Conservation (phyloP, 2,797 vertebrate genomes). For the Acropternis orthonyx region DNA sequence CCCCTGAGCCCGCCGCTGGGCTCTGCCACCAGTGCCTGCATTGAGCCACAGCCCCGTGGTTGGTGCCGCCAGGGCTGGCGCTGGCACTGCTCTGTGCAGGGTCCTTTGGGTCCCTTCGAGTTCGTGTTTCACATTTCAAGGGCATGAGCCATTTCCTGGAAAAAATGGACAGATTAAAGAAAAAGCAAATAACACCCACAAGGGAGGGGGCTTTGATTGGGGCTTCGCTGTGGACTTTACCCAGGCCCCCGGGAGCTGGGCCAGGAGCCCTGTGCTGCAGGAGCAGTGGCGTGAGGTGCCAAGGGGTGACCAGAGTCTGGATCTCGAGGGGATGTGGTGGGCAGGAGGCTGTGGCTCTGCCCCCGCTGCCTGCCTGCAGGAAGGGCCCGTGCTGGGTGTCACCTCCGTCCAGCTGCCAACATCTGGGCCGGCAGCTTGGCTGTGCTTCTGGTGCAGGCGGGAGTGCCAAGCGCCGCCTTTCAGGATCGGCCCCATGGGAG, state of each 20-base stretch:
- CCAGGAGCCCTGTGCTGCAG: not conserved
- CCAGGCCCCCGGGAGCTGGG: not conserved
- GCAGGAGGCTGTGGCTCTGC: not conserved
- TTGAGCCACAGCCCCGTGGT: not conserved
- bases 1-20: not conserved
- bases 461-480: conserved; percentile 64
- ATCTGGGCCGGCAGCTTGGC: conserved; percentile 75
- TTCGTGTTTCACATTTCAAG: conserved; percentile 63
- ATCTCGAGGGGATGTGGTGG: fast-evolving
- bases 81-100: not conserved
- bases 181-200: conserved; percentile 37
- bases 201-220: not conserved
- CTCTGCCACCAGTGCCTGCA: not conserved
- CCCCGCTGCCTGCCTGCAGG: not conserved
- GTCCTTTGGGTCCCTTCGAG: not conserved
- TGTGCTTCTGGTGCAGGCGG: not conserved
- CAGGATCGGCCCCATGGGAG: not conserved
- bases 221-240: conserved; percentile 2
- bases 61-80: not conserved
- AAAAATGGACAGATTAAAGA: conserved; percentile 42
- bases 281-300: not conserved
- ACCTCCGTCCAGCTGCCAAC: conserved; percentile 63
- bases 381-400: not conserved
- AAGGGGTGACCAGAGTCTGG: fast-evolving
- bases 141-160: conserved; percentile 64